phyloP scores from a whole-genome alignment of 2,113 vertebrate species.

The Campylorhamphus procurvoides region DNA sequence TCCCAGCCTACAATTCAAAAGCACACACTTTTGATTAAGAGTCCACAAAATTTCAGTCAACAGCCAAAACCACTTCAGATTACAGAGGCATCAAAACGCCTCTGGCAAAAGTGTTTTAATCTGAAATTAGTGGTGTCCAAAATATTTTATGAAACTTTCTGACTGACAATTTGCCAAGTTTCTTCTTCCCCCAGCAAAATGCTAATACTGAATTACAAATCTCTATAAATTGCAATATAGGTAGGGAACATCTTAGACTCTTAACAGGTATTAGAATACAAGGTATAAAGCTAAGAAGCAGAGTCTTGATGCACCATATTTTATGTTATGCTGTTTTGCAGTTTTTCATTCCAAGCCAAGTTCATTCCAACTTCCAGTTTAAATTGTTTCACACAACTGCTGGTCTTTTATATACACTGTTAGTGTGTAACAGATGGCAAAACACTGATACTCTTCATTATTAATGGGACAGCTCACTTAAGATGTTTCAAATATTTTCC shows the following conservation, averaged over 20 bases:
- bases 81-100: not conserved
- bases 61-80: not conserved
- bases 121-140: not conserved
- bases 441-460: not conserved
- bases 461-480: not conserved
- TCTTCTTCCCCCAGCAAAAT: not conserved
- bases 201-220: not conserved
- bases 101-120: not conserved
- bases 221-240: not conserved
- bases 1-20: not conserved
- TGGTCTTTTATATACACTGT: not conserved
- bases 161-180: not conserved
- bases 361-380: not conserved
- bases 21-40: not conserved
- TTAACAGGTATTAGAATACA: not conserved
- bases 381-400: not conserved
- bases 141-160: not conserved
- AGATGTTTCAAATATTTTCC: not conserved
- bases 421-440: slow-evolving; percentile 29
- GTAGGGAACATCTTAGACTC: not conserved
- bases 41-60: not conserved
- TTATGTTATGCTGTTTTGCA: not conserved
- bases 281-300: not conserved
- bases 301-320: not conserved
- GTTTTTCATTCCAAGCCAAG: not conserved